Conservation (phyloP, 30 jellyfish, hydroid and myxozoan genomes). For the Aurelia sp. region DNA sequence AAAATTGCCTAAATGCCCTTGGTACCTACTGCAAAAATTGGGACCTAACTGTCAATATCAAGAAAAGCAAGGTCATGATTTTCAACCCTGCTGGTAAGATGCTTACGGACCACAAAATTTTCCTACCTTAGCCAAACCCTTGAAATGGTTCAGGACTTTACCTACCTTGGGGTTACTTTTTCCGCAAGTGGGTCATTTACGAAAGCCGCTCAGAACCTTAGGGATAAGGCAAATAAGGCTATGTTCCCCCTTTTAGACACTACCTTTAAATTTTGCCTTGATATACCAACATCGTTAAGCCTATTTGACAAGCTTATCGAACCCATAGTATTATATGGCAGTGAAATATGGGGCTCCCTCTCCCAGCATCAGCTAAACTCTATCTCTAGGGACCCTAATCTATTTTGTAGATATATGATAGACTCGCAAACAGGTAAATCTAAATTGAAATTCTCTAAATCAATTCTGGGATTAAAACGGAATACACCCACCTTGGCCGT, state of each 20-base stretch:
- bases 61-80: constrained; percentile 7
- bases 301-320: constrained; percentile 1
- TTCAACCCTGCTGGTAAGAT: constrained; percentile 10
- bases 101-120: constrained; percentile 2
- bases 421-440: constrained; percentile 13
- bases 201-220: constrained; percentile 2
- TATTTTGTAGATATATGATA: constrained; percentile 2
- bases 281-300: not conserved
- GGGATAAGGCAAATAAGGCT: constrained; percentile 17
- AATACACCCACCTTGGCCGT: not conserved
- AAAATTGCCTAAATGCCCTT: not conserved
- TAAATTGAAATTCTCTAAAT: constrained; percentile 14
- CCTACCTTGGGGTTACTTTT: constrained; percentile 13
- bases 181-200: constrained; percentile 12
- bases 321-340: constrained; percentile 26
- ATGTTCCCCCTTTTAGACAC: constrained; percentile 13
- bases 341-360: constrained; percentile 3
- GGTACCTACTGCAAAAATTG: constrained; percentile 3
- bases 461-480: not conserved
- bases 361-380: constrained; percentile 10
- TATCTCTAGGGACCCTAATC: not conserved
- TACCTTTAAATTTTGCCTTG: constrained; percentile 8
- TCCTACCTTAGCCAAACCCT: constrained; percentile 2
- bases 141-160: constrained; percentile 18
- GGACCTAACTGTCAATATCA: constrained; percentile 19